Percentiles rank a stretch among this genome's conserved stretches.
Evolutionary conservation across 2,888 invertebrate genomes (phyloP).

Genomic region (Rhyacophila evoluta): DNA sequence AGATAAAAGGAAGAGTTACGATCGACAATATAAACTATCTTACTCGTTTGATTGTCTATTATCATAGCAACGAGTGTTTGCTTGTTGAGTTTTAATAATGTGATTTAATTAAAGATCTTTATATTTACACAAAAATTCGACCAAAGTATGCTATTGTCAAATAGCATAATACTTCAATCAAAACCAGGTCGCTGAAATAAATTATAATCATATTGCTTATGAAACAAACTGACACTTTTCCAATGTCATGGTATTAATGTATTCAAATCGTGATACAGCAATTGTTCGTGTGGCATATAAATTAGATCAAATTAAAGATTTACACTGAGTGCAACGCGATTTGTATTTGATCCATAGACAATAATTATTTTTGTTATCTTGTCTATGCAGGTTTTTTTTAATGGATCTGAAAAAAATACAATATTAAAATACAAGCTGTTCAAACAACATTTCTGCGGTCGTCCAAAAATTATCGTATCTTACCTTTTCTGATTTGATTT

Average conservation of each 20-base stretch:
- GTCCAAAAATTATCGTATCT: background rate
- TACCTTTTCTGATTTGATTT: too few relatives aligned
- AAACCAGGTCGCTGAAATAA: background rate
- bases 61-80: too few relatives aligned
- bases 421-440: slow-evolving; percentile 3
- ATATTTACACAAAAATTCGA: too few relatives aligned
- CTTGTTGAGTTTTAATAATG: too few relatives aligned
- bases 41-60: too few relatives aligned
- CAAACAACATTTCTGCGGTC: background rate
- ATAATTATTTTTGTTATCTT: background rate
- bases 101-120: too few relatives aligned
- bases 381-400: background rate
- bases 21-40: too few relatives aligned
- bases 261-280: background rate
- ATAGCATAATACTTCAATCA: background rate
- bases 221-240: background rate
- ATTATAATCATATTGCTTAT: background rate
- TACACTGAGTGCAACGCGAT: background rate
- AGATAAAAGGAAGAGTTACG: too few relatives aligned
- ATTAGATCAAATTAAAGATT: slow-evolving; percentile 3
- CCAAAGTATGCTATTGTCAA: too few relatives aligned
- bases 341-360: slow-evolving; percentile 6
- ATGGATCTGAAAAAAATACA: background rate
- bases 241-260: slow-evolving; percentile 6
- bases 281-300: slow-evolving; percentile 4